Conservation (phyloP, 2,797 vertebrate species). For the Acrocephalus scirpaceus region DNA sequence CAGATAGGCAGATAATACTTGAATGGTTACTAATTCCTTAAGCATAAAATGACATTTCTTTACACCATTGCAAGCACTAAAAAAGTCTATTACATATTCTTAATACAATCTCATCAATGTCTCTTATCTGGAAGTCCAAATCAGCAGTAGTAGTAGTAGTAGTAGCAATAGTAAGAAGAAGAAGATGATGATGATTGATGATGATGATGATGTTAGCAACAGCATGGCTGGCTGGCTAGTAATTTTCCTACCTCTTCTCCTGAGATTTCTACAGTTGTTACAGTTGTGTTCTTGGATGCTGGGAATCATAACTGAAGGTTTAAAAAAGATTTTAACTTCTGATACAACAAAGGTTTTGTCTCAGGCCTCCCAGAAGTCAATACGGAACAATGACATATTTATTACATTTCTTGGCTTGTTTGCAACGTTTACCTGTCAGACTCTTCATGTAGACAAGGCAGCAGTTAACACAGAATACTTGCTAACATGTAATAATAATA, state of each 20-base stretch:
- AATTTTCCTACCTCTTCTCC: not conserved
- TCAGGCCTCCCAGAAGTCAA: not conserved
- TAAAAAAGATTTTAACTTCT: not conserved
- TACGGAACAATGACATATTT: not conserved
- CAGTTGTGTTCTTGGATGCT: not conserved
- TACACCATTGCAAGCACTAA: not conserved
- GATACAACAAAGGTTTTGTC: not conserved
- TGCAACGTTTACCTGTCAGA: not conserved
- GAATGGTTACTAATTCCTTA: not conserved
- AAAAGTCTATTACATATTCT: not conserved
- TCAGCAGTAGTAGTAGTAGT: not conserved
- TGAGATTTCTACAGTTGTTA: not conserved
- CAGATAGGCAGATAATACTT: not conserved
- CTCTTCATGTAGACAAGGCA: not conserved
- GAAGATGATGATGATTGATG: not conserved
- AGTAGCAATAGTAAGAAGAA: not conserved
- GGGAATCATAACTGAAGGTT: not conserved
- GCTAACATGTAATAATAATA: not conserved
- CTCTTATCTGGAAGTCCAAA: not conserved
- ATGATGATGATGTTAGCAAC: not conserved
- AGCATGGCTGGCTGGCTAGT: not conserved
- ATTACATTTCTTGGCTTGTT: not conserved
- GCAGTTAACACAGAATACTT: not conserved
- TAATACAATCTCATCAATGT: not conserved
- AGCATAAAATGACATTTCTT: not conserved